Evolutionary conservation across 2,888 invertebrate genomes (phyloP).

Genomic region (Autographa gamma): DNA sequence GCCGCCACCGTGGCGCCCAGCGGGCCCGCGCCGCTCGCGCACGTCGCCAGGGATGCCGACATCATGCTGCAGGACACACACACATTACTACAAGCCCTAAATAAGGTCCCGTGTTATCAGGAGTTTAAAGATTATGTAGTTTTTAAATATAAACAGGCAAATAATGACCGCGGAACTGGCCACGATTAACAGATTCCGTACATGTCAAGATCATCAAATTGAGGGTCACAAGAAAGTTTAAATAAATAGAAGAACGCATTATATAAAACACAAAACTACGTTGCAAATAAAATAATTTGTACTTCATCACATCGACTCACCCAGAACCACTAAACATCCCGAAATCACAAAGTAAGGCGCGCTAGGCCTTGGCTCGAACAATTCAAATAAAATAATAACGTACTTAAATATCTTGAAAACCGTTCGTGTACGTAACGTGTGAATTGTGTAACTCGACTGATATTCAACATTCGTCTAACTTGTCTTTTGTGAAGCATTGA

Average conservation of each 20-base stretch:
- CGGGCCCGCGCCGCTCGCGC: constrained; percentile 48
- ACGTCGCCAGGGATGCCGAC: constrained; percentile 38
- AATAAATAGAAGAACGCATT: no score
- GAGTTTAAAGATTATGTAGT: not conserved
- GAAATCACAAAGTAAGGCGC: not conserved
- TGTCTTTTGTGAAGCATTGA: constrained; percentile 1
- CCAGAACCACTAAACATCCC: not conserved
- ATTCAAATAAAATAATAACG: constrained; percentile 2
- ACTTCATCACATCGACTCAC: not conserved
- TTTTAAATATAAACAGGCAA: not conserved
- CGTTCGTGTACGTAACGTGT: not conserved
- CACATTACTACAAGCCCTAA: not conserved
- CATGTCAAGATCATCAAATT: no score
- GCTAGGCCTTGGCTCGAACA: not conserved
- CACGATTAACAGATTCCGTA: not conserved
- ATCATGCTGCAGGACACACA: constrained; percentile 7
- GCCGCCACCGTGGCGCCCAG: constrained; percentile 68
- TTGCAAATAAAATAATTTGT: not conserved
- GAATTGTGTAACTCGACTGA: constrained; percentile 1
- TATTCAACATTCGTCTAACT: constrained; percentile 2
- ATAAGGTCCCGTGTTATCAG: not conserved
- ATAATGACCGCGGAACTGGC: not conserved
- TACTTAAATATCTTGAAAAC: not conserved
- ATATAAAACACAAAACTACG: no score
- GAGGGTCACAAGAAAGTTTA: no score